Conservation (phyloP, 2,797 vertebrate species). For the Serranus cabrilla region DNA sequence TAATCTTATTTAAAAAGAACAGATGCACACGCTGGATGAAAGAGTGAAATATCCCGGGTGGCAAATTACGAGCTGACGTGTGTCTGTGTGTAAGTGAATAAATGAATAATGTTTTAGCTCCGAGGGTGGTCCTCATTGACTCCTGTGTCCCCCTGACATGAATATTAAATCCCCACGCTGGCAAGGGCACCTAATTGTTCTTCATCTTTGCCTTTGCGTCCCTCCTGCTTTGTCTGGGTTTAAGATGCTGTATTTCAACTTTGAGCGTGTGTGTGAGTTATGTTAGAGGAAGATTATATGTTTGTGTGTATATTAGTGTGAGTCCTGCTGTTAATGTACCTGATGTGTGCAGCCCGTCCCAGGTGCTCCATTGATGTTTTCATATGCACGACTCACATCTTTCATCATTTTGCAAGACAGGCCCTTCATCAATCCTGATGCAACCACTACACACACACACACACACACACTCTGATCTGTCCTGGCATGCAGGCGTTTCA, state of each 20-base stretch:
- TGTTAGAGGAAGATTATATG: neutral
- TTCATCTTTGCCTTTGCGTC: constrained; percentile 23
- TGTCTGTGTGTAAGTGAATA: constrained; percentile 50
- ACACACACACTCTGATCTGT: constrained; percentile 18
- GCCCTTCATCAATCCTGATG: constrained; percentile 63
- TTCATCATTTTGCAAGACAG: constrained; percentile 70
- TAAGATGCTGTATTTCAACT: neutral
- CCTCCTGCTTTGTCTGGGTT: constrained; percentile 10
- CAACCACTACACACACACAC: constrained; percentile 28
- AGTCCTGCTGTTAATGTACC: neutral
- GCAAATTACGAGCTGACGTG: constrained; percentile 41
- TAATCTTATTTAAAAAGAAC: constrained; percentile 30
- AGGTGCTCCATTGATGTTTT: constrained; percentile 72
- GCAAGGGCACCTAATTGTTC: constrained; percentile 58
- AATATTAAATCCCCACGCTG: constrained; percentile 63
- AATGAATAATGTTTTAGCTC: constrained; percentile 58
- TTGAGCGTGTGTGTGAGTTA: neutral
- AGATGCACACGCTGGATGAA: constrained; percentile 15
- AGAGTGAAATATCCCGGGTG: constrained; percentile 32
- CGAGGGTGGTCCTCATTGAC: constrained; percentile 52
- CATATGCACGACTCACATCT: constrained; percentile 70
- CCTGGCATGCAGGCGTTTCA: constrained; percentile 12
- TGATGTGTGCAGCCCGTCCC: constrained; percentile 42
- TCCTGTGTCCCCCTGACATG: constrained; percentile 55
- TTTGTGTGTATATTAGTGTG: constrained; percentile 13